Conservation (phyloP, 2,888 invertebrate genomes). For the Spisula subtruncata region DNA sequence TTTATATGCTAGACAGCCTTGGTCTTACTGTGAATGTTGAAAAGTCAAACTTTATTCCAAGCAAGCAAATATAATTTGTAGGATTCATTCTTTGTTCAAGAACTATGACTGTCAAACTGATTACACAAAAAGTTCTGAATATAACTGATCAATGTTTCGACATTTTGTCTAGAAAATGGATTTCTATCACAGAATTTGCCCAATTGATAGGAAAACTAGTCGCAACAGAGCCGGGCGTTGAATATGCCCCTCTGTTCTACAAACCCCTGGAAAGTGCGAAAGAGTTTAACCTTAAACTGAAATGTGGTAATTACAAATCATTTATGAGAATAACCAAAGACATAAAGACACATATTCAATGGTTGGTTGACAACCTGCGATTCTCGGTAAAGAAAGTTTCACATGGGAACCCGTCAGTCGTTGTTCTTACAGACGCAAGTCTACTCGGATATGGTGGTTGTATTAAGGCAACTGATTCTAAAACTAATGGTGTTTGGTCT, state of each 20-base stretch:
- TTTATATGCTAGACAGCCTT: neutral
- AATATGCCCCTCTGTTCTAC: slow-evolving; percentile 64
- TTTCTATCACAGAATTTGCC: slow-evolving; percentile 55
- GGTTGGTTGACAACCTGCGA: slow-evolving; percentile 43
- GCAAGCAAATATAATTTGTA: slow-evolving; percentile 24
- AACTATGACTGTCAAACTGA: slow-evolving; percentile 46
- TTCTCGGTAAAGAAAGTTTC: neutral
- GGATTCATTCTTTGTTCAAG: slow-evolving; percentile 44
- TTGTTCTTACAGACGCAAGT: slow-evolving; percentile 36
- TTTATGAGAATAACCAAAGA: slow-evolving; percentile 46
- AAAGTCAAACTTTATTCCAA: slow-evolving; percentile 1
- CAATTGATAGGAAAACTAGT: slow-evolving; percentile 65
- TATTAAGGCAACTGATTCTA: neutral
- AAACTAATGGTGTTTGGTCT: slow-evolving; percentile 23
- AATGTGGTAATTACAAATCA: slow-evolving; percentile 30
- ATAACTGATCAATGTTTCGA: slow-evolving; percentile 43
- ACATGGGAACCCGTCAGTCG: neutral
- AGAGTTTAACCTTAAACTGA: slow-evolving; percentile 52
- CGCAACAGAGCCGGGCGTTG: slow-evolving; percentile 31
- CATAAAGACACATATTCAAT: neutral
- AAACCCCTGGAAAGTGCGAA: slow-evolving; percentile 66
- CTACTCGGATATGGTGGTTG: slow-evolving; percentile 29
- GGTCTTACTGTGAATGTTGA: neutral
- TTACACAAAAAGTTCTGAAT: slow-evolving; percentile 36
- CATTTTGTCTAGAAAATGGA: slow-evolving; percentile 16